These are phyloP conservation scores for Arvicanthis niloticus DNA, from an alignment of 2,113 vertebrate genomes.

Conservation along the genomic window DNA sequence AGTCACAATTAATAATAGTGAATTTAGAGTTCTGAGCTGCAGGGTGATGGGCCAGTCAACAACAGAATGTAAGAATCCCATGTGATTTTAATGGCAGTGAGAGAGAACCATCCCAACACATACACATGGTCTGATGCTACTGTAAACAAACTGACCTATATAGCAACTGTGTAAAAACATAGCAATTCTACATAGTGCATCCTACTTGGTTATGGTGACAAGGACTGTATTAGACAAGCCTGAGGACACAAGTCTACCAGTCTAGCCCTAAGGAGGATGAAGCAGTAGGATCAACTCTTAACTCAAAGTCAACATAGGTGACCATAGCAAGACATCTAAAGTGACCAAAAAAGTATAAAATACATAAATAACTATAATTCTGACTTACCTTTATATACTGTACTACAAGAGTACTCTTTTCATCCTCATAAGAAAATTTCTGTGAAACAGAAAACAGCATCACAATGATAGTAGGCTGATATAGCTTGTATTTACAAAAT, in stretches of 20 bases:
- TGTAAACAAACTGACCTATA: neutral
- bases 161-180: too few relatives aligned
- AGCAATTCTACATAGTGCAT: neutral
- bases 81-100: neutral
- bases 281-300: neutral
- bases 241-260: too few relatives aligned
- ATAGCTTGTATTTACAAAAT: too few relatives aligned
- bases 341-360: neutral
- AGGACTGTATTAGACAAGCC: neutral
- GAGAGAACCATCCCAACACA: neutral
- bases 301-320: too few relatives aligned
- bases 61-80: too few relatives aligned
- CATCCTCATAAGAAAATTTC: neutral
- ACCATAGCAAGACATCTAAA: neutral
- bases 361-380: neutral
- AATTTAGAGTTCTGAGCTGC: neutral
- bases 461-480: neutral
- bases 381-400: neutral
- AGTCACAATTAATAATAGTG: neutral
- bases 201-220: neutral
- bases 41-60: neutral
- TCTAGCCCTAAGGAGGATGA: neutral
- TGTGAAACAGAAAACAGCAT: neutral
- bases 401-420: neutral
- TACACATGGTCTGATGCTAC: accelerated